Evolutionary conservation across 2,113 vertebrate genomes (phyloP).

Genomic region (Salvelinus namaycush): DNA sequence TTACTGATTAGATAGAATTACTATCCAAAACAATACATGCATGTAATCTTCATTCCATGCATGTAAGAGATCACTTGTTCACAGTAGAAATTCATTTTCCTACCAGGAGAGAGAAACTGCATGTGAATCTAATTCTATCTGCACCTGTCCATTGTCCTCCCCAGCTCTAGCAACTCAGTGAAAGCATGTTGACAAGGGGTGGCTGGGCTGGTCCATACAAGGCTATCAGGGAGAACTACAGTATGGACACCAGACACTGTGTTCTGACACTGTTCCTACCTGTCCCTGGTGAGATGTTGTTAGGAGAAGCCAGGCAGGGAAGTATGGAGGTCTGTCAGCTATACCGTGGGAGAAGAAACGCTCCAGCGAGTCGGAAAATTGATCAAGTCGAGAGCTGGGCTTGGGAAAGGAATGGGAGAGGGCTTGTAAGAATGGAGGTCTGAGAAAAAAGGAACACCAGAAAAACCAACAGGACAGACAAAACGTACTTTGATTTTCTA

Average conservation of each 20-base stretch:
- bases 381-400: neutral
- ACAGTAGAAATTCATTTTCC: neutral
- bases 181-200: neutral
- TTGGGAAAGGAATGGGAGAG: neutral
- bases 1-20: too few relatives aligned
- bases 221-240: neutral
- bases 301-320: conserved; percentile 28
- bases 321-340: conserved; percentile 22
- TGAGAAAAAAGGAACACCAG: too few relatives aligned
- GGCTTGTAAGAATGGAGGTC: too few relatives aligned
- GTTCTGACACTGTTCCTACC: neutral
- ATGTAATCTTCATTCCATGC: neutral
- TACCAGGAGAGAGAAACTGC: neutral
- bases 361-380: conserved; percentile 13
- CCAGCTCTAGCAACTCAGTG: too few relatives aligned
- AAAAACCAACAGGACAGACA: too few relatives aligned
- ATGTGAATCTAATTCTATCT: too few relatives aligned
- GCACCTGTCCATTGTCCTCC: too few relatives aligned
- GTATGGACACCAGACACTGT: conserved; percentile 30
- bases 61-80: neutral
- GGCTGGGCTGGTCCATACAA: neutral
- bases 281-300: conserved; percentile 29
- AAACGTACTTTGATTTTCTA: too few relatives aligned
- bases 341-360: conserved; percentile 46
- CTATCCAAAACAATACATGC: neutral